A percentile compares a stretch with the other conserved stretches of the same genome.
Conservation (phyloP, 2,888 invertebrate species). For the Nomada goodeniana region DNA sequence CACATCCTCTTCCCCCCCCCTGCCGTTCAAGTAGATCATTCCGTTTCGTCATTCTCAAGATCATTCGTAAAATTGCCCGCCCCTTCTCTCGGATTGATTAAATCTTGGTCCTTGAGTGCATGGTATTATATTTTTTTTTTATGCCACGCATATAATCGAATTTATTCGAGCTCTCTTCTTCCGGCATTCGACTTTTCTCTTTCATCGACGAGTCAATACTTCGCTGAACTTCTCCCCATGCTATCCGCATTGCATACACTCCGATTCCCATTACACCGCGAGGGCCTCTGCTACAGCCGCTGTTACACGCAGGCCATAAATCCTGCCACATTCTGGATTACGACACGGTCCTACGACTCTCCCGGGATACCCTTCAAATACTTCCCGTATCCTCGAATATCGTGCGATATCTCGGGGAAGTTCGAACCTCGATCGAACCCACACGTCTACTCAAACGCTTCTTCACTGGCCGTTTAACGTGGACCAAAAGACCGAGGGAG, state of each 20-base stretch:
- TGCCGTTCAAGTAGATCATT: not conserved
- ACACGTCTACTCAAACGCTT: not conserved
- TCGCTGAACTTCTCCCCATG: not conserved
- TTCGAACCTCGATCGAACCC: conserved; percentile 5
- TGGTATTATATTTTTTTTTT: conserved; percentile 27
- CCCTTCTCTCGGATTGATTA: conserved; percentile 65
- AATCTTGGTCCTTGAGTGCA: conserved; percentile 76
- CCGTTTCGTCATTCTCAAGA: not conserved
- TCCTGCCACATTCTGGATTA: conserved; percentile 16
- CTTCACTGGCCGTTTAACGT: not conserved
- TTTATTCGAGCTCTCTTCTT: conserved; percentile 6
- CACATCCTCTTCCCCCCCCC: not conserved
- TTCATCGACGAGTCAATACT: not conserved
- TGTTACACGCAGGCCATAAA: conserved; percentile 10
- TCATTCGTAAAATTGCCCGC: conserved; percentile 26
- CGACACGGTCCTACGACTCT: not conserved
- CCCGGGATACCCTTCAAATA: conserved; percentile 6
- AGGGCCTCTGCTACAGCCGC: not conserved
- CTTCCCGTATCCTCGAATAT: not conserved
- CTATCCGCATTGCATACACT: not conserved
- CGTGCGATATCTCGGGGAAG: not conserved
- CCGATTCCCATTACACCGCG: not conserved
- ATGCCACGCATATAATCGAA: conserved; percentile 1
- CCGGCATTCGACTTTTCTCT: not conserved
- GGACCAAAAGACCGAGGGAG: conserved; percentile 10